Evolutionary conservation across 1,140 invertebrate genomes (phyloP), one percentile per base, ranked within the genome.

Genomic region (Magallana gigas): DNA sequence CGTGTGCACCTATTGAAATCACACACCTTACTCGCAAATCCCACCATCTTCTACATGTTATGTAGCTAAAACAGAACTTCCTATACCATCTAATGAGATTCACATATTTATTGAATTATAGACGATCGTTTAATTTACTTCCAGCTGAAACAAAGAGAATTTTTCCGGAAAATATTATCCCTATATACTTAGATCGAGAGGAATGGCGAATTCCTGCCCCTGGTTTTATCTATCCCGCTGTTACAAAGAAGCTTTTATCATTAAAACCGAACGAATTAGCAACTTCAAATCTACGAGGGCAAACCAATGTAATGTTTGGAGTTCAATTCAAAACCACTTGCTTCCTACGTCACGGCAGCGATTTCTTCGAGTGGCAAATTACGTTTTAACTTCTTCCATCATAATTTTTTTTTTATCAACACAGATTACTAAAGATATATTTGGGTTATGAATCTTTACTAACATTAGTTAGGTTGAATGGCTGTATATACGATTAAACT

Each of bases 91-190:
- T 71, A 71, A 71, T 18, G 64, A 71, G 64, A 71, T 71, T 71
- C 64, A 23, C 64, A 71, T 71, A 71, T 71, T 71, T 71, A 71
- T 71, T 71, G 64, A 71, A 71, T 71, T 71, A 71, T 71, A 71
- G 64, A 23, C 9, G 64, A 23, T 71, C 64, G 64, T 71, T 71
- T 71, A 71, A 71, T 71, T 71, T 71, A 71, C 64, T 18, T 71
- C 64, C 64, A 71, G 18, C 64, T 23, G 64, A 71, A 71, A 71
- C 64, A 71, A 71, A 71, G 64, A n/a, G 16, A 71, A 23, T 4
- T 71, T 71, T 71, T 18, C n/a, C 9, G 14, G 64, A 23, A 18
- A 23, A 71, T 71, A 23, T 71, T 23, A 71, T 71, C 18, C 64
- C 64, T 71, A 18, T 71, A 18, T 71, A 71, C 64, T 18, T n/a